Evolutionary conservation across 2,888 invertebrate species (phyloP).

Genomic region (Agapostemon virescens): DNA sequence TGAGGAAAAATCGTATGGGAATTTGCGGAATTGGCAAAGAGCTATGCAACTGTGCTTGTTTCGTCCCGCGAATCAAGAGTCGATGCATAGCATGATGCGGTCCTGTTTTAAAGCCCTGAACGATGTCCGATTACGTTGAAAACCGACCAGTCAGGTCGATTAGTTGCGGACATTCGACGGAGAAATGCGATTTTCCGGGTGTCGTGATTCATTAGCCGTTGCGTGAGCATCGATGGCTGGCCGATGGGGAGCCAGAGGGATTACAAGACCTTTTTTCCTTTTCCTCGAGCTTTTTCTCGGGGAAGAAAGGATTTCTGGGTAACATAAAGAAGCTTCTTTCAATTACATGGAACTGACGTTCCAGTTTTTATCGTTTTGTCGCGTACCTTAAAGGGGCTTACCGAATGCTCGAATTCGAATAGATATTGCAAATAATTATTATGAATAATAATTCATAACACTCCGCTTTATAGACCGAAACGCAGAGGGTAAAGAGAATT

Average conservation of each 20-base stretch:
- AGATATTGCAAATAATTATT: background rate
- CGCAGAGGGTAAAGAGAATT: background rate
- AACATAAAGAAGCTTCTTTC: background rate
- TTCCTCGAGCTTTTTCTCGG: background rate
- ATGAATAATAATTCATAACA: background rate
- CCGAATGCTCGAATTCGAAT: background rate
- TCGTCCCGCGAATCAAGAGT: background rate
- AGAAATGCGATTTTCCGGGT: conserved; percentile 5
- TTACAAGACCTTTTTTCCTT: background rate
- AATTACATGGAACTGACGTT: background rate
- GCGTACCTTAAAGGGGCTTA: no score
- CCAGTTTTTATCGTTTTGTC: background rate
- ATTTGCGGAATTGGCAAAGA: background rate
- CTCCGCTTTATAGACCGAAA: background rate
- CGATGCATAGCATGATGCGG: background rate
- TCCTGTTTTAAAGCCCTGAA: background rate
- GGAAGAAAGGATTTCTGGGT: conserved; percentile 2
- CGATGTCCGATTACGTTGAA: conserved; percentile 1
- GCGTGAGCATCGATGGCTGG: background rate
- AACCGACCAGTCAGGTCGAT: conserved; percentile 3
- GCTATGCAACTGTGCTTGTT: no score
- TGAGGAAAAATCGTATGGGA: background rate
- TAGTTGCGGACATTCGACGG: conserved; percentile 12
- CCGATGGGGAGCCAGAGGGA: background rate
- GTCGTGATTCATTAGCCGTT: conserved; percentile 13